Percentiles rank a stretch among this genome's conserved stretches.
phyloP scores from a whole-genome alignment of 2,888 invertebrate genomes.

The Schizotus pectinicornis region DNA sequence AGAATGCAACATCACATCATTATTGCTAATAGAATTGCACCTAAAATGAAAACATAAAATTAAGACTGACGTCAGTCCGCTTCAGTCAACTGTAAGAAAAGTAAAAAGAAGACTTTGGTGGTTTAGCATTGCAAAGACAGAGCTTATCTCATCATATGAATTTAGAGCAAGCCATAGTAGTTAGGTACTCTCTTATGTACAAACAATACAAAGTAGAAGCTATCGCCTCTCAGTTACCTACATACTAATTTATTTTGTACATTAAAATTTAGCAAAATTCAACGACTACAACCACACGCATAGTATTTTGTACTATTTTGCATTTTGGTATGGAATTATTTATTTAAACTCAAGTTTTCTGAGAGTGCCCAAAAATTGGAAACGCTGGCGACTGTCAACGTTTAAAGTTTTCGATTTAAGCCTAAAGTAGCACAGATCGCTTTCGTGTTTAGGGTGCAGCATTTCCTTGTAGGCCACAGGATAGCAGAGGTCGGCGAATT shows the following conservation, averaged over 20 bases:
- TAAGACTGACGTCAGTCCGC: constrained; percentile 23
- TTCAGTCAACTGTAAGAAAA: constrained; percentile 40
- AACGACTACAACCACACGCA: constrained; percentile 25
- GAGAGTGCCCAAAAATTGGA: constrained; percentile 25
- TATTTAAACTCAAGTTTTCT: constrained; percentile 40
- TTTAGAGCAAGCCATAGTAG: constrained; percentile 25
- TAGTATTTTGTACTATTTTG: constrained; percentile 30
- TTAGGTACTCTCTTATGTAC: constrained; percentile 26
- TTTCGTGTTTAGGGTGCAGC: constrained; percentile 80
- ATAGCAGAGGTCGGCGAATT: constrained; percentile 70
- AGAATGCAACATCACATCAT: constrained; percentile 46
- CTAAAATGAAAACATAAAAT: constrained; percentile 35
- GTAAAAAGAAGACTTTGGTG: constrained; percentile 50
- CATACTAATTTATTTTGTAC: constrained; percentile 35
- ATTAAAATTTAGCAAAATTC: constrained; percentile 28
- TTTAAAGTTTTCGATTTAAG: constrained; percentile 79
- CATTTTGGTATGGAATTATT: constrained; percentile 26
- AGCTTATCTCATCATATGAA: constrained; percentile 36
- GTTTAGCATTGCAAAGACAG: constrained; percentile 49
- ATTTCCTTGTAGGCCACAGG: constrained; percentile 83
- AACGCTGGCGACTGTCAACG: constrained; percentile 56
- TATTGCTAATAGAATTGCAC: constrained; percentile 52
- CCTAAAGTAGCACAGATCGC: constrained; percentile 75
- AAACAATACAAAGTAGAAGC: constrained; percentile 31
- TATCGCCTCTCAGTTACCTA: constrained; percentile 17